phyloP scores from a whole-genome alignment of 2,888 invertebrate species.

The Rhagonycha fulva region DNA sequence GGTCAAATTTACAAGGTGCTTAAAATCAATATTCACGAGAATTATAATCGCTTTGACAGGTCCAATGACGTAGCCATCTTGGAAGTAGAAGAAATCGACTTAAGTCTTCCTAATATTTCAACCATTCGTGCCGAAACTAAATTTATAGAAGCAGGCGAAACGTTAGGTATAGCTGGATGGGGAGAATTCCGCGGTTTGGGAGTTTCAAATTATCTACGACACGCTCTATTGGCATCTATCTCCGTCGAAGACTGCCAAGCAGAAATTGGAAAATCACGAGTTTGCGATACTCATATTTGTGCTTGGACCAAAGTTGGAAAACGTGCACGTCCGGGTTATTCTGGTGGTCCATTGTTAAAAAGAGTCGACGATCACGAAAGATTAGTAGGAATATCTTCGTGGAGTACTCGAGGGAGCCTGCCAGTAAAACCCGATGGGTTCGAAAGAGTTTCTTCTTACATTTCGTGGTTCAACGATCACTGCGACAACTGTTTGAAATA shows the following conservation, averaged over 20 bases:
- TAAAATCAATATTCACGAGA: neutral
- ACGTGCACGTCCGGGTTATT: conserved; percentile 62
- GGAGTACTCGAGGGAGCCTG: no score
- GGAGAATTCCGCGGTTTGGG: conserved; percentile 55
- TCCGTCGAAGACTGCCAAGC: conserved; percentile 47
- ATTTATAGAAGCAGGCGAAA: conserved; percentile 44
- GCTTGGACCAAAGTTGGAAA: conserved; percentile 55
- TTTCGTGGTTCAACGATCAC: no score
- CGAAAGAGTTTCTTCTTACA: no score
- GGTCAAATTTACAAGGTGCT: neutral
- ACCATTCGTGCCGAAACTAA: conserved; percentile 35
- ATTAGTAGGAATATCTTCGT: conserved; percentile 24
- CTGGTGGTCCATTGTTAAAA: conserved; percentile 59
- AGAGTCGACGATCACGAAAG: neutral
- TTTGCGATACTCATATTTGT: neutral
- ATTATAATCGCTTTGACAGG: neutral
- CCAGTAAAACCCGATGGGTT: no score
- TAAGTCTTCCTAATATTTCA: neutral
- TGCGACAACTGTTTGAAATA: no score
- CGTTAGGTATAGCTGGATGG: conserved; percentile 47
- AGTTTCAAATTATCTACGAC: conserved; percentile 61
- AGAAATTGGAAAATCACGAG: neutral
- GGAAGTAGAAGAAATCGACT: neutral
- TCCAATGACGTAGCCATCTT: neutral
- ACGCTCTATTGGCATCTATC: conserved; percentile 58